Evolutionary conservation across 2,113 vertebrate species (phyloP).

Genomic region (Chionis minor): DNA sequence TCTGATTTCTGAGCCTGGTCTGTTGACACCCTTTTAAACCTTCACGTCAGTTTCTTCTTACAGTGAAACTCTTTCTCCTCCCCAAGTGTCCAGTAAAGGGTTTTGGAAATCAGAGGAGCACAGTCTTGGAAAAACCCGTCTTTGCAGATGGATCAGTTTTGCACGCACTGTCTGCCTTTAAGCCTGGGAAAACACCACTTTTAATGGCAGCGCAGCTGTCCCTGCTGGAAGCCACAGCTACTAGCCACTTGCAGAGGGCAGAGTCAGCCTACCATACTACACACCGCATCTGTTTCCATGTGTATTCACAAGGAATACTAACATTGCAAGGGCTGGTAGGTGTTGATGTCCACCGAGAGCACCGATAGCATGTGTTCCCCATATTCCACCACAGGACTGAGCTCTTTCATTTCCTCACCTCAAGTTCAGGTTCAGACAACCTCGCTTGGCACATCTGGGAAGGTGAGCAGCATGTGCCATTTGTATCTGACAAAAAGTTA

Average conservation of each 20-base stretch:
- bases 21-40: neutral
- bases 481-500: neutral
- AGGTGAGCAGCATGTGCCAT: neutral
- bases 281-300: neutral
- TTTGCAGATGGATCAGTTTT: neutral
- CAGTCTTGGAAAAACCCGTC: neutral
- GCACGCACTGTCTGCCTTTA: neutral
- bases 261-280: neutral
- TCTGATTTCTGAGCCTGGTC: neutral
- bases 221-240: neutral
- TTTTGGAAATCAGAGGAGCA: neutral
- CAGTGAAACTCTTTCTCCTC: neutral
- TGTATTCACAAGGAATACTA: neutral
- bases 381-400: neutral
- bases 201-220: neutral
- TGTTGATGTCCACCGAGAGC: neutral
- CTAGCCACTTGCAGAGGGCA: neutral
- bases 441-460: neutral
- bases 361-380: fast-evolving
- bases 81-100: neutral
- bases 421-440: neutral
- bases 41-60: neutral
- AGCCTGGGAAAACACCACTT: neutral
- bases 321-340: neutral
- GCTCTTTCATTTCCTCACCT: neutral